Evolutionary conservation across 2,797 vertebrate genomes (phyloP).

Genomic region (Lutjanus campechanus): DNA sequence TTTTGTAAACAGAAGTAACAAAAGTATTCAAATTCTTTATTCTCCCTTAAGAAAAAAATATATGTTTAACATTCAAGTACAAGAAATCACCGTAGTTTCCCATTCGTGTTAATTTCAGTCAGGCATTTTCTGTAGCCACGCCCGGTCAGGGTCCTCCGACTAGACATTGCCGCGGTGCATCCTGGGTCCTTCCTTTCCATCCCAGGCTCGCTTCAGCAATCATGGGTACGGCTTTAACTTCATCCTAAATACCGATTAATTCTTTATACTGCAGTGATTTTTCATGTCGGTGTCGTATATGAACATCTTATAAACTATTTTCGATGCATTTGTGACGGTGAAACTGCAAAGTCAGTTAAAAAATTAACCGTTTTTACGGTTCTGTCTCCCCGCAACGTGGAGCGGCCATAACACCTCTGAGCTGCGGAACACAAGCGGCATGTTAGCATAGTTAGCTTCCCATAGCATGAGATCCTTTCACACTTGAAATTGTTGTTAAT

Average conservation of each 20-base stretch:
- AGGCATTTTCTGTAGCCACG: conserved; percentile 48
- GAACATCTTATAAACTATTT: background rate
- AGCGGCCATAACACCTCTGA: conserved; percentile 66
- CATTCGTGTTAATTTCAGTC: conserved; percentile 44
- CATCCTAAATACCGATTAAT: background rate
- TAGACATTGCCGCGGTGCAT: conserved; percentile 80
- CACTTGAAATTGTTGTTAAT: fast-evolving
- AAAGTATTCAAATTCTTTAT: background rate
- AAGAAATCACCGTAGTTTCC: no score
- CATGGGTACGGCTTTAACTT: conserved; percentile 82
- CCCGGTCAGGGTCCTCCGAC: conserved; percentile 65
- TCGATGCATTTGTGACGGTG: background rate
- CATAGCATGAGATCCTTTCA: fast-evolving
- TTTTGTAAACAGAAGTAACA: background rate
- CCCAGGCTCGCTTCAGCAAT: conserved; percentile 79
- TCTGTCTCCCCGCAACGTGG: conserved; percentile 78
- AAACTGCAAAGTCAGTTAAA: fast-evolving
- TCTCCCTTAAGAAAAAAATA: background rate
- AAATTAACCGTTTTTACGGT: background rate
- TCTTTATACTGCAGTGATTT: fast-evolving
- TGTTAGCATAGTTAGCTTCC: conserved; percentile 57
- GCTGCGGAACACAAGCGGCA: background rate
- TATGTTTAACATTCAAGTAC: background rate
- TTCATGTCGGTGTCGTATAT: fast-evolving
- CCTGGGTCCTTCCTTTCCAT: conserved; percentile 85